These are phyloP conservation scores for Tringa solitaria DNA, from an alignment of 2,113 vertebrate species.

Conservation along the genomic window DNA sequence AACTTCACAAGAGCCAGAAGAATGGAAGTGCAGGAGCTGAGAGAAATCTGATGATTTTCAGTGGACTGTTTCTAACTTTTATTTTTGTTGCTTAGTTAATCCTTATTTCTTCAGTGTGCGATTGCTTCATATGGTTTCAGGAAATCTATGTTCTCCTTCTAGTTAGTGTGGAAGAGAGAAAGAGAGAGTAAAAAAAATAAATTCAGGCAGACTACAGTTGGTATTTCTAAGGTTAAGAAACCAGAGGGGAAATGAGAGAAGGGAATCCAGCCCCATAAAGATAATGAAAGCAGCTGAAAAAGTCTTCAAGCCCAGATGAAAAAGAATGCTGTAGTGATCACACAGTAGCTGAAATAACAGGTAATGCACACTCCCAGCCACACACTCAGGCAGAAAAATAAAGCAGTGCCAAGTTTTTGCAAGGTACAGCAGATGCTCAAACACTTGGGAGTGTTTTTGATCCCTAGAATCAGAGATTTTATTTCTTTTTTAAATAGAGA, in stretches of 20 bases:
- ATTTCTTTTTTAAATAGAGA: conserved; percentile 21
- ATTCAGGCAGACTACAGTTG: not conserved
- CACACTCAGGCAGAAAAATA: conserved; percentile 1
- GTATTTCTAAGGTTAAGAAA: conserved; percentile 22
- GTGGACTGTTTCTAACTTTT: not conserved
- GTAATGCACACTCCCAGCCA: not conserved
- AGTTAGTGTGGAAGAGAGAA: not conserved
- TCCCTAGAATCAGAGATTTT: conserved; percentile 13
- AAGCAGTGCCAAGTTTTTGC: not conserved
- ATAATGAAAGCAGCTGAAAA: conserved; percentile 9
- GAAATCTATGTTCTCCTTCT: not conserved
- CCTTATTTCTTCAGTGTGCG: not conserved
- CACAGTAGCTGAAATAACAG: not conserved
- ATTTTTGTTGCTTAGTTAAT: not conserved
- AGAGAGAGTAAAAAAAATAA: not conserved
- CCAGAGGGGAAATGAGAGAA: not conserved
- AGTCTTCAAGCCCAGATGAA: not conserved
- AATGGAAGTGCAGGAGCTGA: not conserved
- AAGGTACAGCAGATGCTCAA: not conserved
- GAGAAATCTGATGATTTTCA: not conserved
- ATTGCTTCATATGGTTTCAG: not conserved
- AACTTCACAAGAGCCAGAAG: not conserved
- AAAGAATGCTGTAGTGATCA: not conserved
- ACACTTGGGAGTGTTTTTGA: conserved; percentile 17
- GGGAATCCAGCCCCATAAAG: not conserved